phyloP scores from a whole-genome alignment of 1,140 invertebrate genomes.

The Drosophila azteca region DNA sequence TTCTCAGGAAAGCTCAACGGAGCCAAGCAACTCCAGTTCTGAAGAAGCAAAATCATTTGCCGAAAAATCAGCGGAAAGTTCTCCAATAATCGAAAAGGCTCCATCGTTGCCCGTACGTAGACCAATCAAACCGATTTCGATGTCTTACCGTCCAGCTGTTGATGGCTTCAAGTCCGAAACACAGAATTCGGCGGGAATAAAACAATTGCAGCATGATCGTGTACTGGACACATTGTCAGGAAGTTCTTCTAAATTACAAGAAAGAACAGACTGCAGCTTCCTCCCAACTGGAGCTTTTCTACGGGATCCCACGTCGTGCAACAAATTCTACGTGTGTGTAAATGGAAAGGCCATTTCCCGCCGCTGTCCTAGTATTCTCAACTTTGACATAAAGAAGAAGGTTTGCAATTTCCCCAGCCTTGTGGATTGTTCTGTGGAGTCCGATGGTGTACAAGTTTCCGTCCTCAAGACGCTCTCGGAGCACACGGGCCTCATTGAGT shows the following conservation, averaged over 20 bases:
- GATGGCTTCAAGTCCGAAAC: too few relatives aligned
- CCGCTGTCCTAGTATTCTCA: conserved; percentile 43
- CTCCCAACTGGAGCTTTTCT: conserved; percentile 48
- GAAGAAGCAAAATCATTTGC: too few relatives aligned
- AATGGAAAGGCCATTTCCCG: conserved; percentile 33
- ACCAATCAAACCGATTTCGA: too few relatives aligned
- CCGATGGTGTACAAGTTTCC: background rate
- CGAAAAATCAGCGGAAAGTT: background rate
- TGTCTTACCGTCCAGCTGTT: too few relatives aligned
- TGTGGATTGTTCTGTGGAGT: conserved; percentile 41
- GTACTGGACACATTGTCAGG: too few relatives aligned
- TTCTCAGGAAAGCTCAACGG: background rate
- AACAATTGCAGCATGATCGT: too few relatives aligned
- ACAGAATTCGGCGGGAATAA: too few relatives aligned
- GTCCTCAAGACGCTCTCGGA: background rate
- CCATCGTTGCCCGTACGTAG: too few relatives aligned
- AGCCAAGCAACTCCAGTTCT: too few relatives aligned
- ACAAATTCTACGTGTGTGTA: conserved; percentile 48
- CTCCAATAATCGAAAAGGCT: too few relatives aligned
- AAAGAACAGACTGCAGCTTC: background rate
- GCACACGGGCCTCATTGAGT: too few relatives aligned
- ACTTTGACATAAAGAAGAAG: conserved; percentile 54
- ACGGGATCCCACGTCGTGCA: conserved; percentile 31
- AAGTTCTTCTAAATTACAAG: background rate
- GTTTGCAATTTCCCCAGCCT: conserved; percentile 58